phyloP scores from a whole-genome alignment of 2,888 invertebrate genomes.

The Eupithecia vulgata region DNA sequence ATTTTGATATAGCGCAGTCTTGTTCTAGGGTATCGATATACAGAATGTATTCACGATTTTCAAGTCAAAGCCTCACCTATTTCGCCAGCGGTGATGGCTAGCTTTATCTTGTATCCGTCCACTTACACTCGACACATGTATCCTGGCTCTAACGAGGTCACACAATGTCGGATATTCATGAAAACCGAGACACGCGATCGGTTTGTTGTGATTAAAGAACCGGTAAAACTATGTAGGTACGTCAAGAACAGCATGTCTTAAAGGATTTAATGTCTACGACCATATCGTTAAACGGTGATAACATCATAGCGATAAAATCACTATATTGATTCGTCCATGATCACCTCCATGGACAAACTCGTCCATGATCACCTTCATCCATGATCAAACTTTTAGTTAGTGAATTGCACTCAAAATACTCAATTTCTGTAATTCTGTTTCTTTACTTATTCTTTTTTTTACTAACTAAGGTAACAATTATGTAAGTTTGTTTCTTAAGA shows the following conservation, averaged over 20 bases:
- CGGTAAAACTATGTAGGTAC: constrained; percentile 31
- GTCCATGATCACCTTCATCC: too few species aligned
- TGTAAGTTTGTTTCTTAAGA: not conserved
- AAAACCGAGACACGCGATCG: constrained; percentile 36
- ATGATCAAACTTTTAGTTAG: too few species aligned
- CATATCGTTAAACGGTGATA: not conserved
- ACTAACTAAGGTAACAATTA: not conserved
- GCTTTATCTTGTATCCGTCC: constrained; percentile 6
- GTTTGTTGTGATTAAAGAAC: constrained; percentile 38
- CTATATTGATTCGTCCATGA: not conserved
- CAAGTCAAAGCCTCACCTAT: not conserved
- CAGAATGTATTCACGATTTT: not conserved
- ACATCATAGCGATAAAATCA: not conserved
- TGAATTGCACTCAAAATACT: not conserved
- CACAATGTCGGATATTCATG: constrained; percentile 32
- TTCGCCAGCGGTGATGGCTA: not conserved
- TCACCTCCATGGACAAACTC: too few species aligned
- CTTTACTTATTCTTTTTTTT: not conserved
- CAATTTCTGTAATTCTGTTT: not conserved
- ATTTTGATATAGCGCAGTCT: too few species aligned
- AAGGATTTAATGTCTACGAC: not conserved
- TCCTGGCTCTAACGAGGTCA: constrained; percentile 32
- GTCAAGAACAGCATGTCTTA: not conserved
- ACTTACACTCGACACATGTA: constrained; percentile 25
- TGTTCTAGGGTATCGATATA: too few species aligned